A percentile compares a stretch with the other conserved stretches of the same genome.
Conservation (phyloP, 2,888 invertebrate genomes). For the Epistrophe eligans region DNA sequence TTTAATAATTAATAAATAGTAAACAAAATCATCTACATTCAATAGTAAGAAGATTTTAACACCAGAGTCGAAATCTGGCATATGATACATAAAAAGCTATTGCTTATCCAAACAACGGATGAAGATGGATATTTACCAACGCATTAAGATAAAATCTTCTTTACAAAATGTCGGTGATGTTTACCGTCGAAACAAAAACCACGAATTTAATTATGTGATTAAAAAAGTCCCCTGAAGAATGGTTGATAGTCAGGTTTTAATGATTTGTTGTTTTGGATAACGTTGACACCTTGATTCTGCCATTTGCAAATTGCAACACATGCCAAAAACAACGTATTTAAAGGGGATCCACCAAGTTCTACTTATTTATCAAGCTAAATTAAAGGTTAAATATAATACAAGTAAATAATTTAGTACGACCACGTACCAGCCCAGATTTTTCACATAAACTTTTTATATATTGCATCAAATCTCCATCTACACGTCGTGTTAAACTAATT, state of each 20-base stretch:
- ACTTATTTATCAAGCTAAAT: background rate
- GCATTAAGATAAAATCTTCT: background rate
- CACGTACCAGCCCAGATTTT: background rate
- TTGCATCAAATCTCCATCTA: background rate
- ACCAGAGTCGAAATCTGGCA: too few species aligned
- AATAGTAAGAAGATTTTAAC: too few species aligned
- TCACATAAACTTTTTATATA: background rate
- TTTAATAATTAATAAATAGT: too few species aligned
- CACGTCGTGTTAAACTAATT: background rate
- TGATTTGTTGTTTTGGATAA: conserved; percentile 11
- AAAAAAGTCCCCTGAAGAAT: conserved; percentile 50
- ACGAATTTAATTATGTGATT: background rate
- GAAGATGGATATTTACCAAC: background rate
- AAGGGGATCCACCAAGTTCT: conserved; percentile 25
- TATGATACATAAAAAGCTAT: background rate
- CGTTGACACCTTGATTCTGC: background rate
- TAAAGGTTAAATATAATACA: background rate
- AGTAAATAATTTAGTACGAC: background rate
- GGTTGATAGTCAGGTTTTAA: conserved; percentile 10
- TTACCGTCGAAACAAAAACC: background rate
- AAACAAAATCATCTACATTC: too few species aligned
- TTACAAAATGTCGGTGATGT: background rate
- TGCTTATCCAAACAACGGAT: background rate
- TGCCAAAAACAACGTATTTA: background rate
- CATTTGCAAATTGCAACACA: background rate